Base-by-base conservation (phyloP, 2,113 vertebrate species). In the Lichenostomus cassidix region DNA sequence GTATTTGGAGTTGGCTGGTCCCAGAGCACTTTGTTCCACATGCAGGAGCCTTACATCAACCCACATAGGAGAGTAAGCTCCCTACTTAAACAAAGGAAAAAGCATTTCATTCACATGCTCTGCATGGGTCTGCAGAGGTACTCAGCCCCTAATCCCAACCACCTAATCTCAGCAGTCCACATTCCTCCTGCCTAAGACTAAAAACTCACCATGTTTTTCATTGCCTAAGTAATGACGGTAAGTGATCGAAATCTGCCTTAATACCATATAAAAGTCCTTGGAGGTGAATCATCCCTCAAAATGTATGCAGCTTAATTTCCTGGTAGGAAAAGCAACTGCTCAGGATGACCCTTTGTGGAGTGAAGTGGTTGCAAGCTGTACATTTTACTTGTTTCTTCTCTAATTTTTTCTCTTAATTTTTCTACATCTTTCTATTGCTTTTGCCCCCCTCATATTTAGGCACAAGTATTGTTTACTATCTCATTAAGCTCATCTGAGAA, bases 321-420 rank as follows among this genome's bases (percentile, higher is more conserved):
- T 98, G 47, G 97, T 98, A 91, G 97, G 98, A 46, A 95, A 97
- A 97, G 11, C 7, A 39, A 37, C 31, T 56, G 20, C 96, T 44
- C 97, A 96, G 31, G 98, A 98, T 94, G 97, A 97, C 98, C 97
- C 42, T 98, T 98, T 3, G 97, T 98, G 84, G 98, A 98, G 2
- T 97, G 97, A 71, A 98, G 98, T 21, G 98, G 94, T 96, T 96
- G 97, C 97, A 94, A 97, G 97, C 49, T 29, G 53, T 20, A 20
- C 7, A 50, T 79, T 82, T 79, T 55, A 64, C 18, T 69, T 87
- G 23, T 28, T 91, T 79, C 37, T 58, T 89, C 41, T 65, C 15
- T 47, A 58, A 56, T 14, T 7, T 59, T 88, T 77, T 78, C 15
- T 47, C 19, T 73, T 56, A 12, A 59, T 46, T 31, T 59, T 73